Percentiles rank a stretch among this genome's conserved stretches.
Evolutionary conservation across 37 sponge, comb jelly and placozoan genomes (phyloP).

Genomic region (Halisarca cf. caerulea): DNA sequence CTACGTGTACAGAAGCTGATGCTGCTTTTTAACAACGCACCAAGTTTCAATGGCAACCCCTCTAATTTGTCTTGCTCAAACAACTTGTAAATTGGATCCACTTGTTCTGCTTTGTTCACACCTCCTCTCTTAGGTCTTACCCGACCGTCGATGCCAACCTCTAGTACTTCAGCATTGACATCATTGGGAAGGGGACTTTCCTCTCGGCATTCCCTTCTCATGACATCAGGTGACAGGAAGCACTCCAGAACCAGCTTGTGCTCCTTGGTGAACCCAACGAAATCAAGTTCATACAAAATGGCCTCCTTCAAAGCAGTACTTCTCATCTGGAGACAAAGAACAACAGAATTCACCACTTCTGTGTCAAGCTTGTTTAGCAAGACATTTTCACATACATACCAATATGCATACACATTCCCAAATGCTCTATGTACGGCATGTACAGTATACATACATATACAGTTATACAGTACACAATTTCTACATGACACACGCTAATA

Average conservation of each 20-base stretch:
- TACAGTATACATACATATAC: too few relatives aligned
- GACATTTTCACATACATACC: too few relatives aligned
- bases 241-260: constrained; percentile 20
- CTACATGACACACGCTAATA: too few relatives aligned
- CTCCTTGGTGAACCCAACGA: neutral
- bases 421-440: too few relatives aligned
- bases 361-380: too few relatives aligned
- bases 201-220: constrained; percentile 1
- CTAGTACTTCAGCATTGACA: constrained; percentile 32
- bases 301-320: too few relatives aligned
- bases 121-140: constrained; percentile 2
- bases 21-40: neutral
- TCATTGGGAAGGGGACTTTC: constrained; percentile 30
- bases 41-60: constrained; percentile 20
- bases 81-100: constrained; percentile 59
- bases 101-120: neutral
- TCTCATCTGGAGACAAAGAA: too few relatives aligned
- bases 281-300: neutral
- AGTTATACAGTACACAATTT: too few relatives aligned
- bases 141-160: constrained; percentile 2
- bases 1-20: too few relatives aligned
- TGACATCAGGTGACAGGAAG: constrained; percentile 33
- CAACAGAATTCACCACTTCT: too few relatives aligned
- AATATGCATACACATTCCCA: too few relatives aligned
- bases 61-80: constrained; percentile 41